Base-by-base conservation (phyloP, 2,113 vertebrate genomes). In the Proteles cristata region DNA sequence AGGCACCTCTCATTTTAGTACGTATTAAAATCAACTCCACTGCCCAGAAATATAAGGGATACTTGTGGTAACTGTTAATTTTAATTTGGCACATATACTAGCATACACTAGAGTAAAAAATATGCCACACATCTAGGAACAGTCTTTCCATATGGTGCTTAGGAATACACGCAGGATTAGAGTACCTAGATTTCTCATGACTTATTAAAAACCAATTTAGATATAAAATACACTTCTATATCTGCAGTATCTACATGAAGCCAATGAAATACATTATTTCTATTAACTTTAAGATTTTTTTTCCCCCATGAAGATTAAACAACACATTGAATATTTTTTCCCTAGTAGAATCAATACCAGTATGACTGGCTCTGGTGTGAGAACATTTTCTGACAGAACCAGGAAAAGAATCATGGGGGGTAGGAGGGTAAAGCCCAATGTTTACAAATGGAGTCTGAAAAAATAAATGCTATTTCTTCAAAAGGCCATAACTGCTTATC, bases 181-280 rank as follows among this genome's bases (percentile, higher is more conserved):
- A 53, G 73, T 96, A 92, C 96, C 81, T 0, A 0, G 55, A 97
- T 95, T 97, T 97, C 48, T 96, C 84, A 97, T 2, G 21, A 98
- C 48, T 98, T 74, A 82, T 83, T 97, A 12, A 71, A 90, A 81
- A 93, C 80, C 80, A 81, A 79, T 58, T 83, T 83, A 48, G 35
- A 43, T 97, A 15, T 61, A 98, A 96, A 97, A 98, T 17, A 97
- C 71, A 45, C 63, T 97, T 90, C 96, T 88, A 93, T 80, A 97
- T 89, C 79, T 97, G 39, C 35, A 94, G 76, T 55, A 97, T 86
- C 95, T 97, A 98, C 86, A 95, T 94, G 35, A 53, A 89, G 39
- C 50, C 6, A 94, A 66, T 63, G 50, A 96, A 90, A 94, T 83
- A 85, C 91, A 92, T 35, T 95, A 94, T 76, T 93, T 94, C 53